Conservation (phyloP, 2,113 vertebrate genomes). For the Nipponia nippon region DNA sequence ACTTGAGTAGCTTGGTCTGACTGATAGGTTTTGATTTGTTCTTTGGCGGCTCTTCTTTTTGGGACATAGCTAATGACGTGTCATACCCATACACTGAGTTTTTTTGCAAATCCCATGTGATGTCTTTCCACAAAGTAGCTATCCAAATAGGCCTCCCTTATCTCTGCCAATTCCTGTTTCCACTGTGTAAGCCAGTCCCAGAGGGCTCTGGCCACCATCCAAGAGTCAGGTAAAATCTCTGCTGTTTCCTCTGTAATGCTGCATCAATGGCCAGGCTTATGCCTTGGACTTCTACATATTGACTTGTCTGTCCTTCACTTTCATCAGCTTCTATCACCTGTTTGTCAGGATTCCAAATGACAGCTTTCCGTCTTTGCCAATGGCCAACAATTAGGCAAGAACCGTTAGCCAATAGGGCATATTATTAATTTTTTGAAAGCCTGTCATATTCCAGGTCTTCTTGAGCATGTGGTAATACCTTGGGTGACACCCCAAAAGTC, state of each 20-base stretch:
- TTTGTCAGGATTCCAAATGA: not conserved
- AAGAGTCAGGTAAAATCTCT: not conserved
- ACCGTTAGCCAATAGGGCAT: fast-evolving
- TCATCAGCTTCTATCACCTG: not conserved
- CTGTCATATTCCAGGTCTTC: not conserved
- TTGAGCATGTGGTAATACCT: not conserved
- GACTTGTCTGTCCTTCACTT: not conserved
- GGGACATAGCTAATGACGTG: not conserved
- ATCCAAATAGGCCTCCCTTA: not conserved
- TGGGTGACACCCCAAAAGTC: not conserved
- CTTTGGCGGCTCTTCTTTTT: not conserved
- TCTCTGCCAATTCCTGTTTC: not conserved
- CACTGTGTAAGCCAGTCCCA: not conserved
- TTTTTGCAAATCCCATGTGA: not conserved
- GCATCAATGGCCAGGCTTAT: not conserved
- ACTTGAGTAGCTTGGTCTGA: not conserved
- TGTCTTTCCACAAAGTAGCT: not conserved
- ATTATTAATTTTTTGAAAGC: not conserved
- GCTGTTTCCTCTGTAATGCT: not conserved
- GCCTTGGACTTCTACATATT: not conserved
- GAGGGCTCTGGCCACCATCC: not conserved
- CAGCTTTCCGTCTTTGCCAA: not conserved
- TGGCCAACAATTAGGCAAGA: not conserved
- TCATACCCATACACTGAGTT: not conserved
- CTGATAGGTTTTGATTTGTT: not conserved